Evolutionary conservation across 2,888 invertebrate genomes (phyloP).

Genomic region (Xylota segnis): DNA sequence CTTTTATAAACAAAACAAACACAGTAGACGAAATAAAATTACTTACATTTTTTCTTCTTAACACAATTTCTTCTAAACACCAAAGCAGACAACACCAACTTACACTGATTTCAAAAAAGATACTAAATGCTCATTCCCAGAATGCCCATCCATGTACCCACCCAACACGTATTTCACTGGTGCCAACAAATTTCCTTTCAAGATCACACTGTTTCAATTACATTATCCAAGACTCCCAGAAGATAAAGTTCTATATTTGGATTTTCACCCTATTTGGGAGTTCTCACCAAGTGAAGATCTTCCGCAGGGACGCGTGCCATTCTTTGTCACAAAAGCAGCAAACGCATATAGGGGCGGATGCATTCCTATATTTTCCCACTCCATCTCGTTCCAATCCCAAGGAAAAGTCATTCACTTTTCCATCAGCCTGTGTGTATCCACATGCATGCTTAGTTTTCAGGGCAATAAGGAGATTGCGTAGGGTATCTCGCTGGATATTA

Average conservation of each 20-base stretch:
- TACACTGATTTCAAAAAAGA: constrained; percentile 9
- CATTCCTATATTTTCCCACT: constrained; percentile 8
- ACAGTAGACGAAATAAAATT: background rate
- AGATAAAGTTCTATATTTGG: constrained; percentile 58
- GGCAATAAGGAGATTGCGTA: constrained; percentile 23
- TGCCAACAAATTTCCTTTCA: constrained; percentile 25
- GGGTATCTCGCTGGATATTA: background rate
- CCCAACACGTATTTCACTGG: background rate
- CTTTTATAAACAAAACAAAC: background rate
- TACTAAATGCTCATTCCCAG: constrained; percentile 44
- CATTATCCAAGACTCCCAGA: constrained; percentile 17
- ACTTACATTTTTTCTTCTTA: background rate
- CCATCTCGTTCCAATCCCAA: background rate
- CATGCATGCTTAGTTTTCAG: constrained; percentile 42
- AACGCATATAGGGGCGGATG: constrained; percentile 19
- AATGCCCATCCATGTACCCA: constrained; percentile 3
- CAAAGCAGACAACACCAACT: constrained; percentile 6
- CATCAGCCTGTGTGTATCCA: constrained; percentile 26
- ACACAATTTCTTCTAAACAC: background rate
- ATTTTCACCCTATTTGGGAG: constrained; percentile 53
- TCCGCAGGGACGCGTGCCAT: constrained; percentile 49
- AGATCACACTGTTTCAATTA: constrained; percentile 44
- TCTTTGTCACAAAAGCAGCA: constrained; percentile 44
- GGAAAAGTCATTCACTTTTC: constrained; percentile 54
- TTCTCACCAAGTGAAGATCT: constrained; percentile 37